Evolutionary conservation across 2,888 invertebrate genomes (phyloP).

Genomic region (Synanthedon andrenaeformis): DNA sequence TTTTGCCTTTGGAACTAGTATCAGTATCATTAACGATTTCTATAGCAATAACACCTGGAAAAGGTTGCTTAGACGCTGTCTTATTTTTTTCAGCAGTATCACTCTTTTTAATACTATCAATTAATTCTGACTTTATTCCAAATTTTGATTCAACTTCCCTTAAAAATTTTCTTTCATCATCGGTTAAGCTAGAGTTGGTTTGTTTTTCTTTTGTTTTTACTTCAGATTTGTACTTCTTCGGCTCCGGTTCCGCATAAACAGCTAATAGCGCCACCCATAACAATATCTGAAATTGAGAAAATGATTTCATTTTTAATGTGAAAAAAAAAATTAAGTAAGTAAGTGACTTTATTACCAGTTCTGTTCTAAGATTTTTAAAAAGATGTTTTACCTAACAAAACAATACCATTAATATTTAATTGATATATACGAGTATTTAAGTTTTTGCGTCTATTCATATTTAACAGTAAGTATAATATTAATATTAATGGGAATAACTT

Average conservation of each 20-base stretch:
- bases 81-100: conserved; percentile 8
- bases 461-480: no score
- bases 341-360: no score
- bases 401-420: no score
- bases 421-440: no score
- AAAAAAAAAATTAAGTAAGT: neutral
- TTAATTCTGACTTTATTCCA: conserved; percentile 44
- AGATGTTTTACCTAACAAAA: no score
- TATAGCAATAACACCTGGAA: conserved; percentile 72
- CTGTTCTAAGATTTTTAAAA: no score
- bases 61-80: conserved; percentile 19
- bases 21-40: conserved; percentile 72
- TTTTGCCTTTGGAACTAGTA: conserved; percentile 68
- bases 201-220: conserved; percentile 33
- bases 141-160: conserved; percentile 63
- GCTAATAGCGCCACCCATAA: conserved; percentile 29
- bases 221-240: conserved; percentile 51
- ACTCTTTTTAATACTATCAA: conserved; percentile 25
- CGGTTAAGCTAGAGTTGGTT: conserved; percentile 35
- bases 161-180: conserved; percentile 54
- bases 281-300: conserved; percentile 46
- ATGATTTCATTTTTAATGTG: conserved; percentile 1
- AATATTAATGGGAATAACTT: no score
- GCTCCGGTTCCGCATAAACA: conserved; percentile 44
- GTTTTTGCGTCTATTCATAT: no score